Base-by-base conservation (phyloP, 2,888 invertebrate genomes). In the Megalurothrips usitatus region DNA sequence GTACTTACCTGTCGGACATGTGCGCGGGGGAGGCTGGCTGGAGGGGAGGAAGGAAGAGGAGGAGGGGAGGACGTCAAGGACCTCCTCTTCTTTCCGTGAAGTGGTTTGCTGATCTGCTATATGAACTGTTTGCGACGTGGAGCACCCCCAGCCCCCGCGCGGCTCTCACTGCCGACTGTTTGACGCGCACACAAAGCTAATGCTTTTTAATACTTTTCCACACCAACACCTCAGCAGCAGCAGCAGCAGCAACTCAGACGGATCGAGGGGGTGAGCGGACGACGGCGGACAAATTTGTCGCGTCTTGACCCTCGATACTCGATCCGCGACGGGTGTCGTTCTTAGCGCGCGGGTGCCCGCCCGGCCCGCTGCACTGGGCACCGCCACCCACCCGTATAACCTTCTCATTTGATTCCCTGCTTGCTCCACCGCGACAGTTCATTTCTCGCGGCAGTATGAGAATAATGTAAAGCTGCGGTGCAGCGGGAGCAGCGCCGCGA, bases 1-100 rank as follows among this genome's bases (percentile, higher is more conserved):
- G 68, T 75, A 11, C 68, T 43, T 26, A 75, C 68, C 68, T 26
- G 23, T 14, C 58, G 34, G 34, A 43, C 34, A 43, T 43, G 34
- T 43, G 34, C 34, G 34, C 19, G 17, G 58, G 58, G 58, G 58
- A 58, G 58, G 58, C n/a, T 52, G 58, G 1, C 19, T 11, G 14
- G 6, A 6, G 58, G 58, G 11, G 14, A 0, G 17, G n/a, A 23
- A 23, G 68, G 68, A 1, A 75, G 23, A 26, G 68, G 23, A 26
- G 23, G 68, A 12, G 10, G 12, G 10, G 34, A n/a, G 68, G 68
- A 68, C 68, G 68, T 75, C 68, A 75, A 26, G 68, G 26, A 23
- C 68, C 68, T 6, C 3, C 68, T 75, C 68, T 75, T 75, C 68
- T 75, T 75, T 75, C 68, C 68, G 12, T 75, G 68, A 75, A 75